phyloP scores from a whole-genome alignment of 2,888 invertebrate genomes.

The Mylabris sibirica region DNA sequence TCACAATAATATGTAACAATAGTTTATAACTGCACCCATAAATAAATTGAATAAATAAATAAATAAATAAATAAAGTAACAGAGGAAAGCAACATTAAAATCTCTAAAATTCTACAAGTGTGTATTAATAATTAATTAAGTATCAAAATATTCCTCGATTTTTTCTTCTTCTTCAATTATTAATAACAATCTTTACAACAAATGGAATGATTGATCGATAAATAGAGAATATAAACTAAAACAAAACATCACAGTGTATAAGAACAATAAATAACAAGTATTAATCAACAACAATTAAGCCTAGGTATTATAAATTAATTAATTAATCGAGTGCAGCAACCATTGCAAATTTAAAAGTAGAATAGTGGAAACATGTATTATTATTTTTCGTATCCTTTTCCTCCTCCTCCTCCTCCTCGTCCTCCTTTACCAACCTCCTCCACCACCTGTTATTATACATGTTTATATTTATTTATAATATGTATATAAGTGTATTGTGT shows the following conservation, averaged over 20 bases:
- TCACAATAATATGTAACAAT: conserved; percentile 54
- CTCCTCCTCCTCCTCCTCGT: neutral
- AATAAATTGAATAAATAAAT: conserved; percentile 23
- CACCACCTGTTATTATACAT: neutral
- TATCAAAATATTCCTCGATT: conserved; percentile 37
- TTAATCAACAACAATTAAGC: conserved; percentile 15
- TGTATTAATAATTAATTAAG: conserved; percentile 35
- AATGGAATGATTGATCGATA: conserved; percentile 45
- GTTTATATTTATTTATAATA: conserved; percentile 38
- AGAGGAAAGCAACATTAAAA: neutral
- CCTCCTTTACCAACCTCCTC: neutral
- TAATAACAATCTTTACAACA: neutral
- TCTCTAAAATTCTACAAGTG: conserved; percentile 12
- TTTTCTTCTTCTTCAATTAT: conserved; percentile 26
- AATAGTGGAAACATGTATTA: conserved; percentile 39
- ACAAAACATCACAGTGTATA: conserved; percentile 43
- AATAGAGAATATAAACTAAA: conserved; percentile 28
- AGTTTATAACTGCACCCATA: conserved; percentile 55
- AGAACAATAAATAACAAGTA: conserved; percentile 33
- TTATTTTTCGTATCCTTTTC: neutral
- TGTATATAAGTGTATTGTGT: conserved; percentile 44
- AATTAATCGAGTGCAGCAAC: conserved; percentile 49
- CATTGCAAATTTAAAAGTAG: conserved; percentile 46
- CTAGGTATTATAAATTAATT: neutral
- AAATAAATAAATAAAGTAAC: conserved; percentile 33